A percentile compares a stretch with the other conserved stretches of the same genome.
phyloP scores from a whole-genome alignment of 2,888 invertebrate species.

The Nomada goodeniana region DNA sequence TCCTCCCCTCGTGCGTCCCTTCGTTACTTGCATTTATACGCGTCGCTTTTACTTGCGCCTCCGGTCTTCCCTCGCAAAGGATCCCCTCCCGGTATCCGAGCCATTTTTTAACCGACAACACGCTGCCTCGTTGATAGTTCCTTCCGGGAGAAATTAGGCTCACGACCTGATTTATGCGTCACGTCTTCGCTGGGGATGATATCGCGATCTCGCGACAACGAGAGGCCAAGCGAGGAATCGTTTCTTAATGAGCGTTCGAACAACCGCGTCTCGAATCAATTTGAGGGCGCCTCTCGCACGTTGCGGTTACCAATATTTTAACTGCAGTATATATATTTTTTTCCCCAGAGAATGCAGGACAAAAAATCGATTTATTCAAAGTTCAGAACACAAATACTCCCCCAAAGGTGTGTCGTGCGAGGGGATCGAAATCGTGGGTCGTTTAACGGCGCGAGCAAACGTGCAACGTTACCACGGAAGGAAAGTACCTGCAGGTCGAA shows the following conservation, averaged over 20 bases:
- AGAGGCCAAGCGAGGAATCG: constrained; percentile 24
- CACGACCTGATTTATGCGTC: constrained; percentile 37
- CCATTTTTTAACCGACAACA: constrained; percentile 45
- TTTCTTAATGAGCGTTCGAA: constrained; percentile 23
- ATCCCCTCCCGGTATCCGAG: constrained; percentile 20
- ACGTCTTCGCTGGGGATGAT: constrained; percentile 31
- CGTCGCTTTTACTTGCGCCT: constrained; percentile 47
- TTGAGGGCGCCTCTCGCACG: not conserved
- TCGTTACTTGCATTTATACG: constrained; percentile 62
- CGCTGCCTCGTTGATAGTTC: constrained; percentile 33
- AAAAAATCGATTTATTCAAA: no score
- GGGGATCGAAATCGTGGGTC: not conserved
- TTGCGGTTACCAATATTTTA: no score
- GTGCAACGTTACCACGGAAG: not conserved
- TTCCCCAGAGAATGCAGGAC: no score
- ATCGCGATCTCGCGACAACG: constrained; percentile 24
- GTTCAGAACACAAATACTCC: no score
- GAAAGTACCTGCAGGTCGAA: no score
- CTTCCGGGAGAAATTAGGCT: constrained; percentile 54
- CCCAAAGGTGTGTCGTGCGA: not conserved
- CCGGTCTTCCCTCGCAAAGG: constrained; percentile 19
- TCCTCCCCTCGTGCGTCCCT: constrained; percentile 29
- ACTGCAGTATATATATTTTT: no score
- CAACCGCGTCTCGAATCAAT: constrained; percentile 9
- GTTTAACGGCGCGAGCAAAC: not conserved